phyloP scores from a whole-genome alignment of 2,113 vertebrate species.

The Entomyzon cyanotis region DNA sequence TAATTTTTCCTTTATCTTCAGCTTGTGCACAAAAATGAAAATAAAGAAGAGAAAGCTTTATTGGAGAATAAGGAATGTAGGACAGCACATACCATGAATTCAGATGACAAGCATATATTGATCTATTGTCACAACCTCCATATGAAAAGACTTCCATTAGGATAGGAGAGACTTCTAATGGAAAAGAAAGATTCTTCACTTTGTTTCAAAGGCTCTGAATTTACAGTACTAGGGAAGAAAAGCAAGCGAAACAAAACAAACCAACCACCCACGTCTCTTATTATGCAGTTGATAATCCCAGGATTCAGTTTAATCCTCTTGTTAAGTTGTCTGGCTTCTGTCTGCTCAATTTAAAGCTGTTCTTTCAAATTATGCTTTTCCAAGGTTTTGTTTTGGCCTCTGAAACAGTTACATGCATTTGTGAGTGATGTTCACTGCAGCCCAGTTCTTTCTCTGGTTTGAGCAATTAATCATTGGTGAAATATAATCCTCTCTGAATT shows the following conservation, averaged over 20 bases:
- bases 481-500: neutral
- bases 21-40: neutral
- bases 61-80: neutral
- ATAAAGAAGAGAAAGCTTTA: neutral
- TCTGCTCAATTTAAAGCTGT: constrained; percentile 28
- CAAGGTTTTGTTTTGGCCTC: neutral
- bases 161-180: neutral
- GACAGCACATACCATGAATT: neutral
- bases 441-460: neutral
- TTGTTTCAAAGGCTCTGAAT: constrained; percentile 2
- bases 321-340: constrained; percentile 15
- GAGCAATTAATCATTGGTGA: neutral
- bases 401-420: neutral
- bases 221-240: neutral
- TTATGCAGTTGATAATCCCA: neutral
- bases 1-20: neutral
- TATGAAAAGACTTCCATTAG: neutral
- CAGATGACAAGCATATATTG: neutral
- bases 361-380: neutral
- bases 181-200: neutral
- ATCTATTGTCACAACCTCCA: neutral
- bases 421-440: neutral
- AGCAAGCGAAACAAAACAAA: neutral
- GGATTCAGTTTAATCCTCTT: constrained; percentile 52
- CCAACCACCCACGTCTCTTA: neutral